Conservation (phyloP, 2,888 invertebrate species). For the Hyppa rectilinea region DNA sequence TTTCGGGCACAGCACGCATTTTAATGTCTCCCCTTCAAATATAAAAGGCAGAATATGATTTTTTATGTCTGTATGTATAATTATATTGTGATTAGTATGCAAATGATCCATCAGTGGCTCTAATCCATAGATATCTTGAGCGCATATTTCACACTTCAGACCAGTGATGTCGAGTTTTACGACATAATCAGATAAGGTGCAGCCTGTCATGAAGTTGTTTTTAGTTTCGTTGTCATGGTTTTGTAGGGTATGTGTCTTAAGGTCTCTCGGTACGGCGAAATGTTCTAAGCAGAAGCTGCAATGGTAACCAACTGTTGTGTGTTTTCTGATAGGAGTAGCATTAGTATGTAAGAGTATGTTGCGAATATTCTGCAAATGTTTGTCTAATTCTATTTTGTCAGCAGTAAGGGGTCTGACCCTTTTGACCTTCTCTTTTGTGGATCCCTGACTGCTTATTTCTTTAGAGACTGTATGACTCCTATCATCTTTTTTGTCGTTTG, state of each 20-base stretch:
- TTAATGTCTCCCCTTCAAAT: constrained; percentile 46
- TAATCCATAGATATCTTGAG: constrained; percentile 31
- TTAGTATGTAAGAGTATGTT: constrained; percentile 74
- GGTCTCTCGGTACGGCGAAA: constrained; percentile 69
- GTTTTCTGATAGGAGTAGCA: constrained; percentile 77
- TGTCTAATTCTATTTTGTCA: constrained; percentile 40
- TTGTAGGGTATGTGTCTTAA: constrained; percentile 75
- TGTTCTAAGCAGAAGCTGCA: constrained; percentile 75
- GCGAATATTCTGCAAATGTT: constrained; percentile 69
- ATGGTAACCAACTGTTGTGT: constrained; percentile 72
- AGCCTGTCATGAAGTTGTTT: constrained; percentile 68
- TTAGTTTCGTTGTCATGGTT: constrained; percentile 68
- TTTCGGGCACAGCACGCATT: constrained; percentile 44
- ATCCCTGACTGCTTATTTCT: not conserved
- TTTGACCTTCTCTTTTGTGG: not conserved
- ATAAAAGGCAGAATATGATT: constrained; percentile 60
- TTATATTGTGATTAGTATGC: constrained; percentile 31
- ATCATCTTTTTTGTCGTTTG: not conserved
- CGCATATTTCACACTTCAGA: constrained; percentile 50
- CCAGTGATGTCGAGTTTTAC: constrained; percentile 58
- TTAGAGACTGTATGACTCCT: not conserved
- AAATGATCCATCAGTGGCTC: constrained; percentile 40
- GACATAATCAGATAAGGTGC: constrained; percentile 55
- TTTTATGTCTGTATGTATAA: constrained; percentile 51
- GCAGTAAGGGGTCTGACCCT: not conserved